Base-by-base conservation (phyloP, 2,888 invertebrate genomes). In the Euplagia quadripunctaria region DNA sequence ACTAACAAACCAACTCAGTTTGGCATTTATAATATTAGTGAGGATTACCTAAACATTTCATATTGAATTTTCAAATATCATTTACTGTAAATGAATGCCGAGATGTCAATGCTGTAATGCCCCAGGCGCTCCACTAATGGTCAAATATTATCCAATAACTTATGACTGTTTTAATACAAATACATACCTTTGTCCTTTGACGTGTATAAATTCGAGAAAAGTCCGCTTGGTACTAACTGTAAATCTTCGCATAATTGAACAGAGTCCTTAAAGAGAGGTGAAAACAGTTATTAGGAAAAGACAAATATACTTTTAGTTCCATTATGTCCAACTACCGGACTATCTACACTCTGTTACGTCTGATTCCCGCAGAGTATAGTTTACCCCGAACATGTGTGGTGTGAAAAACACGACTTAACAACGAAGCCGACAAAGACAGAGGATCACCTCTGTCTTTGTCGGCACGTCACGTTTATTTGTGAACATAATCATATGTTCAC, bases 161-260 rank as follows among this genome's bases (percentile, higher is more conserved):
- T 42, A 51, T 6, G 5, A 51, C 17, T 49, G 20, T 66, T 51
- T 51, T 17, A 55, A 20, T 16, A n/a, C 14, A 68, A 58, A 43
- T 14, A 61, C 31, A 42, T 58, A 20, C 43, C 58, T 55, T 31
- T 61, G 55, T 42, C n/a, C 14, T 58, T 68, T 58, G 58, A 17
- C 2, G 69, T 16, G 61, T 69, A 61, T 58, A 61, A 46, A 46
- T 43, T 61, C 20, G 43, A 46, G 17, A 43, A 61, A 58, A 43
- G 31, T 69, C 55, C 16, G 31, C 20, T 46, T 31, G 58, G 20
- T 49, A 16, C 78, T 42, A 88, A 58, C 82, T 91, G 90, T 67
- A 90, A 79, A 61, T 92, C 89, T 85, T 93, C 92, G 70, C 86
- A 86, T 80, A 86, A 87, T 64, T 88, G 87, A 77, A 92, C 91